These are phyloP conservation scores for Hucho hucho DNA, from an alignment of 2,113 vertebrate species.

Conservation along the genomic window DNA sequence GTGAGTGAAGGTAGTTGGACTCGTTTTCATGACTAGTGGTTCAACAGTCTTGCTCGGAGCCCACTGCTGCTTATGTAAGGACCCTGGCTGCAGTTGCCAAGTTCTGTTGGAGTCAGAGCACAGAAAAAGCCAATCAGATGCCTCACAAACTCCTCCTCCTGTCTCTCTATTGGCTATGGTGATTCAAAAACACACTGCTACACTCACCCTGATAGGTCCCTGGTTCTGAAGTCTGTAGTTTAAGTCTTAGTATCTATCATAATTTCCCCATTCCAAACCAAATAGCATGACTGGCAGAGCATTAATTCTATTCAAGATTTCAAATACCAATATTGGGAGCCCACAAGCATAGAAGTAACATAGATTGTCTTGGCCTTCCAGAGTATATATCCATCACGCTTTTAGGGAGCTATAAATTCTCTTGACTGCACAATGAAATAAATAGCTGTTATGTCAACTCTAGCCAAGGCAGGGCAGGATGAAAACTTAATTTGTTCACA, in stretches of 20 bases:
- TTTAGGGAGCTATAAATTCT: background rate
- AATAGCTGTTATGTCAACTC: background rate
- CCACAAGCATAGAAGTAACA: constrained; percentile 20
- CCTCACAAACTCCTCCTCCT: constrained; percentile 10
- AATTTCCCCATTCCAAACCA: constrained; percentile 21
- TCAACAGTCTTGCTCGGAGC: constrained; percentile 34
- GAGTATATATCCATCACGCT: constrained; percentile 44
- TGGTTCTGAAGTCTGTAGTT: constrained; percentile 14
- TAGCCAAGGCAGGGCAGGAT: constrained; percentile 43
- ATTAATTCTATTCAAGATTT: constrained; percentile 8
- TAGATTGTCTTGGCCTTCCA: constrained; percentile 30
- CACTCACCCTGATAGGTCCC: constrained; percentile 29
- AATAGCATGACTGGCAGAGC: background rate
- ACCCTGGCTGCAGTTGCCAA: constrained; percentile 38
- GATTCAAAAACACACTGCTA: constrained; percentile 19
- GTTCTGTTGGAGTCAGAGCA: constrained; percentile 23
- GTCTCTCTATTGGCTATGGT: background rate
- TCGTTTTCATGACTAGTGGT: constrained; percentile 18
- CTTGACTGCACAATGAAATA: constrained; percentile 21
- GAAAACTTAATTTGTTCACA: constrained; percentile 41
- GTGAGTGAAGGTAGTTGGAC: background rate
- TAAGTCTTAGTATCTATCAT: constrained; percentile 12
- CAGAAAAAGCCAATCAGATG: constrained; percentile 41
- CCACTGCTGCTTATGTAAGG: constrained; percentile 51
- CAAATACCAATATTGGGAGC: background rate